Evolutionary conservation across 2,888 invertebrate genomes (phyloP), one percentile per base, ranked within the genome.

Genomic region (Geotrupes spiniger): DNA sequence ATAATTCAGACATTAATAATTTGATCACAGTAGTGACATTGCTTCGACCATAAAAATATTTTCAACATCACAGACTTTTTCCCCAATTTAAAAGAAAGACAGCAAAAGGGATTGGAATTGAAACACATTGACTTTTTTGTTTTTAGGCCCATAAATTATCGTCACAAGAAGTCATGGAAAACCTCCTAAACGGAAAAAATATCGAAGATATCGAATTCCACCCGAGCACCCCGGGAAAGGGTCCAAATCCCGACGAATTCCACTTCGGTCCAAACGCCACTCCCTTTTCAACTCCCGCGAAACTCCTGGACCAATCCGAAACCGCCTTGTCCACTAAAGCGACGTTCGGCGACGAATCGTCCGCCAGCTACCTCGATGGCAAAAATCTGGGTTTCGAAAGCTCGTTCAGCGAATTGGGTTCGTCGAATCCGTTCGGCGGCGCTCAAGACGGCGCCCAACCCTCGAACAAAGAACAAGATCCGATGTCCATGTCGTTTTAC

Each of bases 401-500:
- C 16, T 51, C 54, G 15, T 46, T 46, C 39, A 17, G 37, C 10
- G 46, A 39, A 5, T 27, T 27, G n/a, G 46, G 11, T 5, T 42
- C 38, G 6, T 31, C 76, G 75, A 66, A 78, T 76, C 67, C 77
- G 75, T 65, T 72, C 77, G 62, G 74, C 75, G 51, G 51, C 61
- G 6, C 38, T 10, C 53, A 56, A 36, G 46, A 51, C 15, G n/a
- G n/a, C n/a, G 42, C 44, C 25, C 27, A 42, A n/a, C 31, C 42
- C 59, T 75, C 77, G 67, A 73, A 77, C 53, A 80, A 80, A 63
- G 79, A 80, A 63, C 71, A 77, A 48, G 81, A 82, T 71, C 81
- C 81, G 10, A 82, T 82, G 82, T 81, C 79, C 53, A 80, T 80
- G 80, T 81, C 81, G 44, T 82, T 82, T 65, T 81, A 81, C 62